These are phyloP conservation scores for Acromyrmex heyeri DNA, from an alignment of 1,140 invertebrate genomes.

Conservation along the genomic window DNA sequence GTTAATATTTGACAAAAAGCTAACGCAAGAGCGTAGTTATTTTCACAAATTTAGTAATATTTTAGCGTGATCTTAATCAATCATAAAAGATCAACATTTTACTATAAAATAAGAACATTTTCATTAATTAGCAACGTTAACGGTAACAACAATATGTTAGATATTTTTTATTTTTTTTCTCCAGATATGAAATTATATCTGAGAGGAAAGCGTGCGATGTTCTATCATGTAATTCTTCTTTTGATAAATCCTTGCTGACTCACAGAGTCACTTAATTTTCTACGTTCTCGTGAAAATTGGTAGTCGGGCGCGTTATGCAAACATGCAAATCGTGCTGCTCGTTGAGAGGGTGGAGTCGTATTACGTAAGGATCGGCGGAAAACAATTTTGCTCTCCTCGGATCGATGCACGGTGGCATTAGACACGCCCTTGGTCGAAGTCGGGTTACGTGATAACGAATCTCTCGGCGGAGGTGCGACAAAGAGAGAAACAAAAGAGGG, in stretches of 20 bases:
- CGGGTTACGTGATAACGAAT: constrained; percentile 63
- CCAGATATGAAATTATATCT: not conserved
- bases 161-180: not conserved
- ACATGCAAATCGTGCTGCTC: constrained; percentile 67
- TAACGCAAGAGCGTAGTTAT: constrained; percentile 19
- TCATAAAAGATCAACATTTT: constrained; percentile 9
- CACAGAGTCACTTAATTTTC: constrained; percentile 1
- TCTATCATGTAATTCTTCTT: not conserved
- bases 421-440: constrained; percentile 56
- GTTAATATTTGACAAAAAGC: constrained; percentile 48
- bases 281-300: constrained; percentile 9
- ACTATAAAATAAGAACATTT: not conserved
- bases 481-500: not conserved
- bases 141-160: not conserved
- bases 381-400: constrained; percentile 68
- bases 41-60: constrained; percentile 24
- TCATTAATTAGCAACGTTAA: not conserved
- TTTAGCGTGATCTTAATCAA: not conserved
- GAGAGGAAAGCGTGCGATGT: not conserved
- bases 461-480: not conserved
- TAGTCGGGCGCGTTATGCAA: constrained; percentile 40
- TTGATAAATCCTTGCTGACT: constrained; percentile 2
- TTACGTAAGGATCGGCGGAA: constrained; percentile 71
- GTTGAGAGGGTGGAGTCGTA: constrained; percentile 61
- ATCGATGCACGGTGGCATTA: constrained; percentile 69